These are phyloP conservation scores for Aegotheles bennettii DNA, from an alignment of 2,113 vertebrate genomes.

Conservation along the genomic window DNA sequence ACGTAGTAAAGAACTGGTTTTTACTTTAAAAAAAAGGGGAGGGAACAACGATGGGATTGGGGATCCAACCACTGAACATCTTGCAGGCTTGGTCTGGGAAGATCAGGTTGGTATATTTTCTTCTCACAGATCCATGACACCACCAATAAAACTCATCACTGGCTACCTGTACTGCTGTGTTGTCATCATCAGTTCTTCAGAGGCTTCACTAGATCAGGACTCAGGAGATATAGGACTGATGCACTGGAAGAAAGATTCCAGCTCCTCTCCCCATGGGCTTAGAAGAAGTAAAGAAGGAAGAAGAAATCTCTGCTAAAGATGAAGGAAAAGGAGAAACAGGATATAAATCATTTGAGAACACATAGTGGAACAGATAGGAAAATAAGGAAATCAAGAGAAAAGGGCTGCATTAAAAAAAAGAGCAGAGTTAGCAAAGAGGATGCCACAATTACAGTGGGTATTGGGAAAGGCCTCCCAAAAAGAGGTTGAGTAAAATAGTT, in stretches of 20 bases:
- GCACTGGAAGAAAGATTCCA: neutral
- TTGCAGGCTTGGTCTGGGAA: neutral
- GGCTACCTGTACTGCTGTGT: neutral
- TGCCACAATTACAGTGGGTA: neutral
- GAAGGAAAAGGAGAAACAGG: neutral
- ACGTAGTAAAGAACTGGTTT: neutral
- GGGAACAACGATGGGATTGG: no score
- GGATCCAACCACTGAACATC: neutral
- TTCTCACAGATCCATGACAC: neutral
- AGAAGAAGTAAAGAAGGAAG: neutral
- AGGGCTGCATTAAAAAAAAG: neutral
- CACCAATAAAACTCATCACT: neutral
- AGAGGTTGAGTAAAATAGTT: neutral
- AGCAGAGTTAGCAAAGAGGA: neutral
- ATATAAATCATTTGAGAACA: neutral
- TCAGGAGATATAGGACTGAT: neutral
- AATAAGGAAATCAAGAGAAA: neutral
- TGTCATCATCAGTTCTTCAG: neutral
- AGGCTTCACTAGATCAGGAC: neutral
- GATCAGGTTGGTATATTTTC: neutral
- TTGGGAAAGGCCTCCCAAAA: neutral
- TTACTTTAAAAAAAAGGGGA: neutral
- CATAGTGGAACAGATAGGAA: neutral
- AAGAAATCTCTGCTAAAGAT: neutral
- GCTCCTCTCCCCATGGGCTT: neutral